Evolutionary conservation across 2,797 vertebrate species (phyloP).

Genomic region (Alfaro cultratus): DNA sequence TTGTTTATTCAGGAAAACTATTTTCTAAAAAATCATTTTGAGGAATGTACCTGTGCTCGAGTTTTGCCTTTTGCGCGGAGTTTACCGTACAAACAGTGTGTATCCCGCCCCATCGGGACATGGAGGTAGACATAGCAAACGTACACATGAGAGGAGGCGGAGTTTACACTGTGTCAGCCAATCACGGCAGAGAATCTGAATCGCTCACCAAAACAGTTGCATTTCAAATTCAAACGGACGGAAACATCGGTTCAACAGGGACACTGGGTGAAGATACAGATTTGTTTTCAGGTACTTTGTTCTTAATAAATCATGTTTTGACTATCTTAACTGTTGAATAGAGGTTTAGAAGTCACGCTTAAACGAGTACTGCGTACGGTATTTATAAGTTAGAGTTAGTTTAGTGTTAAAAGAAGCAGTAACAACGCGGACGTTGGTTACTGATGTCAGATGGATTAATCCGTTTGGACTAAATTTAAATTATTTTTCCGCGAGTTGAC

Average conservation of each 20-base stretch:
- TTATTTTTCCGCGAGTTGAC: rapidly evolving
- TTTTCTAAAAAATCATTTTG: not conserved
- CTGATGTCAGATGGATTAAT: not conserved
- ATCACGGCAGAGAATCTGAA: constrained; percentile 38
- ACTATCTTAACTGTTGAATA: not conserved
- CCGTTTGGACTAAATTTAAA: not conserved
- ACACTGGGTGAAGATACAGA: rapidly evolving
- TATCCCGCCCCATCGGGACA: constrained; percentile 34
- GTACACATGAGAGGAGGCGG: not conserved
- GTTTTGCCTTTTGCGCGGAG: not conserved
- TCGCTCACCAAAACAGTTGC: constrained; percentile 49
- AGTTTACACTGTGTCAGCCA: constrained; percentile 45
- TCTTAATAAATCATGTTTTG: not conserved
- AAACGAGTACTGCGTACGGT: not conserved
- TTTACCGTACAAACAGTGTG: too few species aligned
- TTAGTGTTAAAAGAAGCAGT: not conserved
- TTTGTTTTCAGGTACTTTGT: not conserved
- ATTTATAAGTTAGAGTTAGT: not conserved
- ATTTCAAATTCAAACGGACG: constrained; percentile 79
- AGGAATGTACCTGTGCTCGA: not conserved
- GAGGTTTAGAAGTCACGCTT: not conserved
- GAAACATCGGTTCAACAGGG: rapidly evolving
- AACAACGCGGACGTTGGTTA: constrained; percentile 5
- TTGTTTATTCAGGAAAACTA: not conserved
- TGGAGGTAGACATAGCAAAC: rapidly evolving